Conservation (phyloP, 2,797 vertebrate species). For the Myioborus melanocephalus region DNA sequence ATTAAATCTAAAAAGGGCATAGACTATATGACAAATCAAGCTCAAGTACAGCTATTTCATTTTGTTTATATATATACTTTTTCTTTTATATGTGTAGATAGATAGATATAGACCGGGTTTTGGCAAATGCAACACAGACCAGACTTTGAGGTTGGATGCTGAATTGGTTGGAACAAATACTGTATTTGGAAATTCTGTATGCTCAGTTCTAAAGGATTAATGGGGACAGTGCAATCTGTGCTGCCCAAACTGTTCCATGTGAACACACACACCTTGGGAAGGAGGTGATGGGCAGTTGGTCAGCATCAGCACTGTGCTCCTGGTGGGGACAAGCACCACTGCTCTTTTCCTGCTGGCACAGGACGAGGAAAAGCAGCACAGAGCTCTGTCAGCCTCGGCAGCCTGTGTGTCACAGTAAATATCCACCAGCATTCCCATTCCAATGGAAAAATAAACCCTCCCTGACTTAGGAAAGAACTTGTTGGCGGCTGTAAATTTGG, state of each 20-base stretch:
- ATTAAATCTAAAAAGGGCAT: not conserved
- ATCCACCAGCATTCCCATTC: not conserved
- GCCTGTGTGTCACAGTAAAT: not conserved
- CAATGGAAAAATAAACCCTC: not conserved
- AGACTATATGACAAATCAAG: not conserved
- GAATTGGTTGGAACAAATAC: not conserved
- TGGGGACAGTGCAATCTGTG: not conserved
- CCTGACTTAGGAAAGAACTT: not conserved
- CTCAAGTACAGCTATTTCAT: not conserved
- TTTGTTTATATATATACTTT: not conserved
- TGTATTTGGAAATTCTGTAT: not conserved
- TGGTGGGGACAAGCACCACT: not conserved
- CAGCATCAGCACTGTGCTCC: not conserved
- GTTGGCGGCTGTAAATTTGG: not conserved
- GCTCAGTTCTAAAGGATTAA: not conserved
- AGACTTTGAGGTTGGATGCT: not conserved
- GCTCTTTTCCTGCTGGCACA: not conserved
- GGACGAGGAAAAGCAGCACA: not conserved
- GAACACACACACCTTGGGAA: fast-evolving
- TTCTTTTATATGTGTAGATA: not conserved
- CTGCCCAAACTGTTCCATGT: not conserved
- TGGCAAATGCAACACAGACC: not conserved
- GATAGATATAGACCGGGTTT: not conserved
- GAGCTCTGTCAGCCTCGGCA: not conserved
- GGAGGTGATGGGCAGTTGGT: not conserved